These are phyloP conservation scores for Archocentrus centrarchus DNA, from an alignment of 2,113 vertebrate genomes.

Conservation along the genomic window DNA sequence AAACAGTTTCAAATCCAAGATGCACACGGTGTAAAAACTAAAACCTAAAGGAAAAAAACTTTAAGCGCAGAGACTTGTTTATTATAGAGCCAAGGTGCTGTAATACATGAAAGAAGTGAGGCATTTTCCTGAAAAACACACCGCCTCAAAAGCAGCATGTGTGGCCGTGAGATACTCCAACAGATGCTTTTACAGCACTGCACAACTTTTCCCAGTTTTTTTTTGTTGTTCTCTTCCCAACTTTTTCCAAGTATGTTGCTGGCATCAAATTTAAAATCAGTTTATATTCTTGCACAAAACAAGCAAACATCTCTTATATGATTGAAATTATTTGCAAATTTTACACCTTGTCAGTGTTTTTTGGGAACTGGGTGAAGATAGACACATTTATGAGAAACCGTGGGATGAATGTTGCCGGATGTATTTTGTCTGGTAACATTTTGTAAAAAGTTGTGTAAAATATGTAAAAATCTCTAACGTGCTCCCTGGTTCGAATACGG, in stretches of 20 bases:
- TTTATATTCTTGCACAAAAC: not conserved
- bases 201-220: not conserved
- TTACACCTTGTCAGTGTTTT: not conserved
- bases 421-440: too few species aligned
- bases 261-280: not conserved
- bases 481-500: not conserved
- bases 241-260: not conserved
- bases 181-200: too few species aligned
- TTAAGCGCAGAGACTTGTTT: not conserved
- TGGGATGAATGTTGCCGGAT: too few species aligned
- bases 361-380: too few species aligned
- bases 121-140: not conserved
- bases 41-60: not conserved
- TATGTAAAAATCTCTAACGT: slow-evolving; percentile 17
- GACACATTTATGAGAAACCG: too few species aligned
- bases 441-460: not conserved
- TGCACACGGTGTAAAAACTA: not conserved
- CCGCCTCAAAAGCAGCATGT: not conserved
- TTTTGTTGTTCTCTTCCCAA: not conserved
- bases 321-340: not conserved
- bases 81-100: not conserved
- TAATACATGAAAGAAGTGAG: not conserved
- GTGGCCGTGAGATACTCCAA: not conserved
- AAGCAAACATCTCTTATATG: not conserved
- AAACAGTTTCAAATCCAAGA: not conserved